These are phyloP conservation scores for Trigoniulus corallinus DNA, from an alignment of 1,140 invertebrate species.

Conservation along the genomic window DNA sequence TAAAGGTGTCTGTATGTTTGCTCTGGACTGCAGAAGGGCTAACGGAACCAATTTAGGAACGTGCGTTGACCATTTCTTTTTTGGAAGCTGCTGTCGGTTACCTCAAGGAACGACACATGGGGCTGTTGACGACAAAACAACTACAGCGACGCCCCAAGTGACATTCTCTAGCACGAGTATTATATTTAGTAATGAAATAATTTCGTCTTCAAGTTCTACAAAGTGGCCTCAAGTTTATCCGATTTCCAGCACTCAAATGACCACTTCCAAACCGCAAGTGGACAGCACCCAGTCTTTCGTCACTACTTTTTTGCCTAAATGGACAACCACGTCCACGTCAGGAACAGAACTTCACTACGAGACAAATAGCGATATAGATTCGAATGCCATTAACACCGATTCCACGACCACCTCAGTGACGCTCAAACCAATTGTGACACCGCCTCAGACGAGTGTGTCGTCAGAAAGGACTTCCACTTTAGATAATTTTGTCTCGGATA, in stretches of 20 bases:
- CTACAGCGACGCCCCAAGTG: too few species aligned
- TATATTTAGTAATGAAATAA: background rate
- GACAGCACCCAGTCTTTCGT: background rate
- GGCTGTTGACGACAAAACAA: too few species aligned
- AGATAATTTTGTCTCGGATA: too few species aligned
- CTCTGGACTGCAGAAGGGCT: conserved; percentile 59
- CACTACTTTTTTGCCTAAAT: conserved; percentile 12
- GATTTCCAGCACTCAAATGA: conserved; percentile 10
- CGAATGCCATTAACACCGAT: background rate
- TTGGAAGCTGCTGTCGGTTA: conserved; percentile 62
- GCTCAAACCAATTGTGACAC: too few species aligned
- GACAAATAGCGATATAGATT: too few species aligned
- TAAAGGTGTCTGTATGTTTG: conserved; percentile 1
- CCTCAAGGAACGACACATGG: conserved; percentile 10
- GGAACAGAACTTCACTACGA: too few species aligned
- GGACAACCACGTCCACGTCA: conserved; percentile 16
- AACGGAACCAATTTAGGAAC: conserved; percentile 79
- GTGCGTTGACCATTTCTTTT: conserved; percentile 81
- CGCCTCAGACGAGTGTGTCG: too few species aligned
- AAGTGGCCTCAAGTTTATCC: conserved; percentile 1
- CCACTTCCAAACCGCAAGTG: conserved; percentile 4
- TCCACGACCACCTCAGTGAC: background rate
- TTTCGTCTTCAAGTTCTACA: background rate
- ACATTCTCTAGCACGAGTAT: background rate
- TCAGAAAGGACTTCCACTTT: too few species aligned